Base-by-base conservation (phyloP, 2,113 vertebrate species). In the Montifringilla adamsi region DNA sequence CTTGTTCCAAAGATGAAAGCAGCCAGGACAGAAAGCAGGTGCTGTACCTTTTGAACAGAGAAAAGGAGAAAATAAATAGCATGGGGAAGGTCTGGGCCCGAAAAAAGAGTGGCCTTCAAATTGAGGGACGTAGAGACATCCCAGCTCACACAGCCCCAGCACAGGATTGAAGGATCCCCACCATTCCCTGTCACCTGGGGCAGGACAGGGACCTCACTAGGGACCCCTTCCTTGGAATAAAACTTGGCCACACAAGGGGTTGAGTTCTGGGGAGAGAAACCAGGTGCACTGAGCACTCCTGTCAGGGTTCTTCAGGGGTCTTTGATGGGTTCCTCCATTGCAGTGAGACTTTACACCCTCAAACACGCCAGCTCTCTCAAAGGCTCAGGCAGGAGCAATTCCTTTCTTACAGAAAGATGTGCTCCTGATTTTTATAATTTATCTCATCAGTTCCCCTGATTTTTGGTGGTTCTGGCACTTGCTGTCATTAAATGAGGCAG, bases 231-330 rank as follows among this genome's bases (percentile, higher is more conserved):
- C 69, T 14, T 8, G 69, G 28, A 11, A 13, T 10, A 41, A 58
- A 22, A 18, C 37, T 21, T 0, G 6, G 20, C n/a, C 6, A 1
- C 0, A 5, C 6, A 8, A 64, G 47, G 27, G 19, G 3, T 3
- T 67, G 70, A 55, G 56, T 4, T 88, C 14, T 35, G 8, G 24
- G 35, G 33, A 41, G 27, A 53, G 33, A 63, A 43, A 47, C 4
- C 7, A 14, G 19, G 49, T 41, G 27, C 26, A 23, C n/a, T 47
- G 41, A 19, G 5, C 0, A 0, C 13, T 30, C 60, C 56, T 87
- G n/a, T 30, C 49, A 16, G 50, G 50, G 35, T n/a, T 85, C 35
- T 50, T 31, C 13, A 7, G 7, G 15, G 20, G 3, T 11, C 37
- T 67, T 26, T 50, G 12, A 3, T 9, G 35, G 56, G 35, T 53